A percentile compares a stretch with the other conserved stretches of the same genome.
These are phyloP conservation scores for Danionella cerebrum DNA, from an alignment of 2,113 vertebrate genomes.

Conservation along the genomic window DNA sequence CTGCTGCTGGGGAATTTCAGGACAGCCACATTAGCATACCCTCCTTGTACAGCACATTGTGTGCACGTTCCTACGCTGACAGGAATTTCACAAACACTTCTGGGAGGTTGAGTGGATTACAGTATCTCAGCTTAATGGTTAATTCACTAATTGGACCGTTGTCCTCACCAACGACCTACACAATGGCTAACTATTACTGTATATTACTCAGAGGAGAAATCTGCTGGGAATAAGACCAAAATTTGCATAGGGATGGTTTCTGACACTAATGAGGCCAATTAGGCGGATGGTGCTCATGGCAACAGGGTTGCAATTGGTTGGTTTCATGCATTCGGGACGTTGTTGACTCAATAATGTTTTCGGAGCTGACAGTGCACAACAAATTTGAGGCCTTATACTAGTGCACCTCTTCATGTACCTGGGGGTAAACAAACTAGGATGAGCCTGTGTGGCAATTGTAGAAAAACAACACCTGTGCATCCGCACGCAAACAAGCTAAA, in stretches of 20 bases:
- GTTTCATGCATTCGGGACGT: conserved; percentile 31
- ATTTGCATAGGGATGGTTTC: conserved; percentile 54
- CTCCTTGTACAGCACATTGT: background rate
- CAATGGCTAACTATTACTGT: conserved; percentile 31
- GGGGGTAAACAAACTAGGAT: conserved; percentile 16
- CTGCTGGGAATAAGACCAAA: conserved; percentile 49
- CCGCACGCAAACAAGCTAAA: background rate
- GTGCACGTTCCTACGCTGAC: background rate
- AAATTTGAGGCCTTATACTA: conserved; percentile 5
- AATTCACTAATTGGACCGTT: conserved; percentile 36
- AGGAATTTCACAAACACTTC: conserved; percentile 7
- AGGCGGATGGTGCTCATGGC: conserved; percentile 53
- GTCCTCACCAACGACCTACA: conserved; percentile 28
- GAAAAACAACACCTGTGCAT: conserved; percentile 19
- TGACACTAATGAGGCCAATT: conserved; percentile 64
- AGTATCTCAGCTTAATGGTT: conserved; percentile 31
- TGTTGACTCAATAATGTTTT: conserved; percentile 21
- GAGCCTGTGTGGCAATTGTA: no score
- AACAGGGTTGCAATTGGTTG: conserved; percentile 60
- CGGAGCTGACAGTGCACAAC: background rate
- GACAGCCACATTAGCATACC: background rate
- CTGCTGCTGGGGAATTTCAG: conserved; percentile 1
- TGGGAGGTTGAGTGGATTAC: conserved; percentile 8
- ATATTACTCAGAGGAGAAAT: conserved; percentile 26
- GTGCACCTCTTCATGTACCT: conserved; percentile 1